phyloP scores from a whole-genome alignment of 2,113 vertebrate species.

The Murina feae region DNA sequence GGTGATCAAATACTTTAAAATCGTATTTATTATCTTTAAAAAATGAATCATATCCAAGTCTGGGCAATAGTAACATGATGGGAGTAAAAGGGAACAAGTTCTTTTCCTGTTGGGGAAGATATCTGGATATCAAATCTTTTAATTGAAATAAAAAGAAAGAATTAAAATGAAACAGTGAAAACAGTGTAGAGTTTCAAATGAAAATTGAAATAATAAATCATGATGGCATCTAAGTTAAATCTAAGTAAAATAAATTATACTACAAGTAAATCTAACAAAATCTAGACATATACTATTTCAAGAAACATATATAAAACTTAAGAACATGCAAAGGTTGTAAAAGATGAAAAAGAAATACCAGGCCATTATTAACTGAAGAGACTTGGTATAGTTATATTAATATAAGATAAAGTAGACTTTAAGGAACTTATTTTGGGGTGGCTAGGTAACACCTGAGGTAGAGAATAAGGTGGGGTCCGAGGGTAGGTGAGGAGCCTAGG shows the following conservation, averaged over 20 bases:
- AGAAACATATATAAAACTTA: background rate
- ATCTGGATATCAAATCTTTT: background rate
- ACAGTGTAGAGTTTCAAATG: background rate
- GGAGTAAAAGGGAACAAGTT: background rate
- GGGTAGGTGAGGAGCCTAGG: background rate
- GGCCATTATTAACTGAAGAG: background rate
- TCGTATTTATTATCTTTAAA: background rate
- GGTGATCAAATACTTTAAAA: background rate
- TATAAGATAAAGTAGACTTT: background rate
- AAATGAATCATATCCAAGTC: background rate
- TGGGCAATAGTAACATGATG: background rate
- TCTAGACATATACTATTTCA: background rate
- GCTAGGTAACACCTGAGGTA: background rate
- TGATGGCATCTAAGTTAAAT: background rate
- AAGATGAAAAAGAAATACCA: background rate
- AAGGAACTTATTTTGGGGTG: background rate
- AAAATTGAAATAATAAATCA: slow-evolving; percentile 17
- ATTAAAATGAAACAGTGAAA: background rate
- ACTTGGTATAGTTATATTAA: background rate
- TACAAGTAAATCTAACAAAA: slow-evolving; percentile 12
- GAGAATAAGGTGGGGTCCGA: background rate
- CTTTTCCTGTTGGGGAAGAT: background rate
- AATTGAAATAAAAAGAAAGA: background rate
- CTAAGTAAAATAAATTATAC: slow-evolving; percentile 33
- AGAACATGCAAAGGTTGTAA: background rate